Percentiles rank a stretch among this genome's conserved stretches.
Evolutionary conservation across 1,140 invertebrate genomes (phyloP).

Genomic region (Drosophila gunungcola): DNA sequence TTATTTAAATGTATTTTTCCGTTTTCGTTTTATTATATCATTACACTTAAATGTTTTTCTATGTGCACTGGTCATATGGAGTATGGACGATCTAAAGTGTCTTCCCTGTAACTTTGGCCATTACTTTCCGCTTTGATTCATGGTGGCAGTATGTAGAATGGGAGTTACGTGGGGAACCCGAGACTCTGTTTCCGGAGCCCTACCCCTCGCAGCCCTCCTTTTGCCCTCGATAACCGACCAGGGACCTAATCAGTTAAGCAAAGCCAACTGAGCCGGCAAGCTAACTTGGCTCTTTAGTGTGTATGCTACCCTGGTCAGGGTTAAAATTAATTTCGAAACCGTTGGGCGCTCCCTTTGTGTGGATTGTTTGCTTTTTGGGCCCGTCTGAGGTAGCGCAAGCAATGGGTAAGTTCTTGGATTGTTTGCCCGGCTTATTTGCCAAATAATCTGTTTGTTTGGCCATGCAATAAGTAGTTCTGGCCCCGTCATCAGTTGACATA

Average conservation of each 20-base stretch:
- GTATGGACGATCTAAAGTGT: slow-evolving; percentile 28
- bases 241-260: slow-evolving; percentile 51
- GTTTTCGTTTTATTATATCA: no score
- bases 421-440: slow-evolving; percentile 47
- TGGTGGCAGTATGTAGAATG: slow-evolving; percentile 4
- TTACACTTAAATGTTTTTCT: slow-evolving; percentile 1
- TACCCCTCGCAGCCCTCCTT: slow-evolving; percentile 1
- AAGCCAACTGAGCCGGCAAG: slow-evolving; percentile 29
- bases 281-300: slow-evolving; percentile 10
- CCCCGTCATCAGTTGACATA: slow-evolving; percentile 25
- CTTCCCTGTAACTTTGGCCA: slow-evolving; percentile 44
- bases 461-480: slow-evolving; percentile 51
- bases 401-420: slow-evolving; percentile 26
- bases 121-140: slow-evolving; percentile 53
- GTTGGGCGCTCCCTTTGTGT: slow-evolving; percentile 37
- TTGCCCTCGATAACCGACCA: slow-evolving; percentile 15
- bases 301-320: slow-evolving; percentile 17
- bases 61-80: slow-evolving; percentile 20
- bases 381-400: slow-evolving; percentile 19
- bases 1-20: no score
- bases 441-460: slow-evolving; percentile 55
- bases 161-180: neutral
- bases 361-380: slow-evolving; percentile 36
- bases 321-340: slow-evolving; percentile 50
- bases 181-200: slow-evolving; percentile 26